Conservation (phyloP, 2,888 invertebrate species). For the Agrochola litura region DNA sequence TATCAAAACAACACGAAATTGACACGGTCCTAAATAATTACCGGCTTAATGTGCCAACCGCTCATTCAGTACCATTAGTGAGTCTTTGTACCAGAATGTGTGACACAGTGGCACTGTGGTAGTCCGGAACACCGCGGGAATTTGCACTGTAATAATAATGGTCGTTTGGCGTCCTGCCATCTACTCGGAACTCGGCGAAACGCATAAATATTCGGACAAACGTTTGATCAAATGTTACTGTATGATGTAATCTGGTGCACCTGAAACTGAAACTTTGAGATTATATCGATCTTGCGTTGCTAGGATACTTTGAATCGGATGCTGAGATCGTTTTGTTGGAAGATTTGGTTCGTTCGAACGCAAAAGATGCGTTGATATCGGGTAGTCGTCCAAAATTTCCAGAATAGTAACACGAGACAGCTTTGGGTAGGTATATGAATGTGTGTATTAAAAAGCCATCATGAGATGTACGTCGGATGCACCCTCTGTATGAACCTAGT, state of each 20-base stretch:
- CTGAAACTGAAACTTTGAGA: conserved; percentile 42
- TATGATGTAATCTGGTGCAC: conserved; percentile 60
- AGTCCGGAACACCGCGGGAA: conserved; percentile 60
- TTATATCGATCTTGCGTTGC: conserved; percentile 38
- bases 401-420: background rate
- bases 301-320: conserved; percentile 9
- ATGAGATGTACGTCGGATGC: background rate
- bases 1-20: conserved; percentile 55
- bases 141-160: conserved; percentile 65
- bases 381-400: background rate
- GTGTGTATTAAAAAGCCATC: background rate
- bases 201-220: conserved; percentile 66
- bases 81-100: conserved; percentile 32
- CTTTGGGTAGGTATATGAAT: background rate
- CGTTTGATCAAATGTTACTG: conserved; percentile 65
- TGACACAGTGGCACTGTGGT: conserved; percentile 62
- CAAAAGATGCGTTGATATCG: background rate
- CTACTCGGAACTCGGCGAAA: conserved; percentile 62
- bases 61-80: conserved; percentile 51
- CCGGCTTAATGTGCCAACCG: conserved; percentile 50
- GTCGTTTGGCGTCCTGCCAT: conserved; percentile 67
- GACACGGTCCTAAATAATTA: conserved; percentile 59
- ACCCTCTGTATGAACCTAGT: background rate
- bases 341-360: background rate
- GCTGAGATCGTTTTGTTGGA: background rate